A percentile compares a stretch with the other conserved stretches of the same genome.
These are phyloP conservation scores for Myotis davidii DNA, from an alignment of 2,113 vertebrate genomes.

Conservation along the genomic window DNA sequence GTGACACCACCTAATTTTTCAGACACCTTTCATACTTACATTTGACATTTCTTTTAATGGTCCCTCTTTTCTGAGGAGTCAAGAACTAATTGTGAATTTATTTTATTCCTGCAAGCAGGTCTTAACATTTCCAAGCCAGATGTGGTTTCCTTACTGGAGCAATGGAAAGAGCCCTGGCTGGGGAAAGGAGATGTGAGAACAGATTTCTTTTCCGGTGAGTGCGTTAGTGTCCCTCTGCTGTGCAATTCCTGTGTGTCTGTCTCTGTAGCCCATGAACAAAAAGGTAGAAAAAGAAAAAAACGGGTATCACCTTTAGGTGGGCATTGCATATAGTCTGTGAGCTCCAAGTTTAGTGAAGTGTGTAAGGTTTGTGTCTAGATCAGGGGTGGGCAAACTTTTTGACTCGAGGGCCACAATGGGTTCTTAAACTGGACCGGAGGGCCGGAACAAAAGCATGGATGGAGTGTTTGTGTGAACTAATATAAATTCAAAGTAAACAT, in stretches of 20 bases:
- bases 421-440: too few species aligned
- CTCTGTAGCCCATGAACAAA: neutral
- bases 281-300: neutral
- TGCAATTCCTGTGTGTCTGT: neutral
- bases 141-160: conserved; percentile 69
- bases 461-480: too few species aligned
- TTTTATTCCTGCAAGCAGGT: conserved; percentile 62
- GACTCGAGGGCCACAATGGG: too few species aligned
- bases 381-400: too few species aligned
- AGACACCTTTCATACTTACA: neutral
- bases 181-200: neutral
- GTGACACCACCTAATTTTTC: neutral
- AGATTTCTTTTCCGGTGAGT: conserved; percentile 58
- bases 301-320: neutral
- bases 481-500: too few species aligned
- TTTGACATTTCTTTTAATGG: neutral
- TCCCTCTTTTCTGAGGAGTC: neutral
- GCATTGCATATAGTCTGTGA: neutral
- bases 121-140: conserved; percentile 53
- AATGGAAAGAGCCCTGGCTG: conserved; percentile 52
- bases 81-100: conserved; percentile 31
- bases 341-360: neutral
- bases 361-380: neutral
- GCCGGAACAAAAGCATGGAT: too few species aligned
- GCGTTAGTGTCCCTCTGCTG: neutral